Evolutionary conservation across 2,113 vertebrate genomes (phyloP).

Genomic region (Numida meleagris): DNA sequence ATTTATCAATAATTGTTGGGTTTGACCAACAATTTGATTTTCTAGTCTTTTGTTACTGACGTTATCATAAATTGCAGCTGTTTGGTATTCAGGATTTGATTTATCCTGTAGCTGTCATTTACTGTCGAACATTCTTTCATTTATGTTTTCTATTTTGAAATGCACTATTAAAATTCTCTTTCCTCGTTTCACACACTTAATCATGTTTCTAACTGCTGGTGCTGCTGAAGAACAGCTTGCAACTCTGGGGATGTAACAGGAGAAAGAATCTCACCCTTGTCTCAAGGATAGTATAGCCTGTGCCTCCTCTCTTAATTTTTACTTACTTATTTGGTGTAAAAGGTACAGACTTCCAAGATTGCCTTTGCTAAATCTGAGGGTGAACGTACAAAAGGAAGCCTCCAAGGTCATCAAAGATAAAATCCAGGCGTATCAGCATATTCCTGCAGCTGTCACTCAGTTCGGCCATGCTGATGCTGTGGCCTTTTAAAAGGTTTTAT

Average conservation of each 20-base stretch:
- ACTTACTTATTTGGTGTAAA: neutral
- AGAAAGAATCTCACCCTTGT: neutral
- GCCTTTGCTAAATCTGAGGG: neutral
- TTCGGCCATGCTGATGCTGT: neutral
- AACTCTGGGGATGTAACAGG: neutral
- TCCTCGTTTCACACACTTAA: neutral
- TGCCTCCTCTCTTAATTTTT: neutral
- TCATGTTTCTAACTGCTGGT: neutral
- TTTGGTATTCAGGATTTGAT: neutral
- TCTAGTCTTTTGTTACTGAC: neutral
- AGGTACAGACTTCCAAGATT: neutral
- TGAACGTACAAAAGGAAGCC: neutral
- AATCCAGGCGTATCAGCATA: neutral
- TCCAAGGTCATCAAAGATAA: neutral
- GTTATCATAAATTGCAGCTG: neutral
- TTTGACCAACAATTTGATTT: neutral
- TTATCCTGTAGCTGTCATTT: neutral
- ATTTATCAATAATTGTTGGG: neutral
- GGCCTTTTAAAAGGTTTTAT: neutral
- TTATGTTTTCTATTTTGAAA: neutral
- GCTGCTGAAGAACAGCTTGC: neutral
- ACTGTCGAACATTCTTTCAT: neutral
- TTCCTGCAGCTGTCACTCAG: conserved; percentile 9
- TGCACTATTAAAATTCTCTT: neutral
- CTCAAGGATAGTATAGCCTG: neutral